Base-by-base conservation (phyloP, 2,888 invertebrate genomes). In the Synanthedon formicaeformis region DNA sequence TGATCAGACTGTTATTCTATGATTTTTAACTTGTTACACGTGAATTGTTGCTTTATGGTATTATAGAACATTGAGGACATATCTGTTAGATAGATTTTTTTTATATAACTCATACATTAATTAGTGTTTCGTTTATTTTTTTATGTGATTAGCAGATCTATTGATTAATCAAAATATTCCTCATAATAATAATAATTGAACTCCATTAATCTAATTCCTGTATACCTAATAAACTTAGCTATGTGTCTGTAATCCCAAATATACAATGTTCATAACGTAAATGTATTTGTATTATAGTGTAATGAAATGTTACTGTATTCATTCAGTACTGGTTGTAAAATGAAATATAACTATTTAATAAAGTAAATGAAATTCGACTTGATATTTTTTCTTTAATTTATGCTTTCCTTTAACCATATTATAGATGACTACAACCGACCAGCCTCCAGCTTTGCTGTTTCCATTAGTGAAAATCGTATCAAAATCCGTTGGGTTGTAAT, bases 1-100 rank as follows among this genome's bases (percentile, higher is more conserved):
- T 86, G 84, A 83, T 84, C 84, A 86, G 83, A 85, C 85, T 87
- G 86, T 86, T 87, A 83, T 66, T 72, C 71, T 84, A 85, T 86
- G 83, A 76, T 84, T 87, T n/a, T 23, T 86, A 82, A 34, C 81
- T 85, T 86, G 86, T 87, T 87, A 83, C 73, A 80, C 69, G 72
- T 79, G 72, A 78, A 71, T 85, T 86, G 84, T 85, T 86, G 81
- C 82, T 81, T 84, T 81, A 77, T 81, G 66, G 64, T 75, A 23
- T 23, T 23, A 5, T 5, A 74, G 69, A 75, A 34, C 74, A 66
- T 76, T 75, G 73, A 65, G 58, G 73, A 85, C 84, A 82, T 85
- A 84, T 85, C 81, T 81, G 71, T 75, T 83, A 82, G 74, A 75
- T 71, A 68, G 61, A 64, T 71, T 75, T 73, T n/a, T 75, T 71